Evolutionary conservation across 2,113 vertebrate species (phyloP).

Genomic region (Cyprinodon tularosa): DNA sequence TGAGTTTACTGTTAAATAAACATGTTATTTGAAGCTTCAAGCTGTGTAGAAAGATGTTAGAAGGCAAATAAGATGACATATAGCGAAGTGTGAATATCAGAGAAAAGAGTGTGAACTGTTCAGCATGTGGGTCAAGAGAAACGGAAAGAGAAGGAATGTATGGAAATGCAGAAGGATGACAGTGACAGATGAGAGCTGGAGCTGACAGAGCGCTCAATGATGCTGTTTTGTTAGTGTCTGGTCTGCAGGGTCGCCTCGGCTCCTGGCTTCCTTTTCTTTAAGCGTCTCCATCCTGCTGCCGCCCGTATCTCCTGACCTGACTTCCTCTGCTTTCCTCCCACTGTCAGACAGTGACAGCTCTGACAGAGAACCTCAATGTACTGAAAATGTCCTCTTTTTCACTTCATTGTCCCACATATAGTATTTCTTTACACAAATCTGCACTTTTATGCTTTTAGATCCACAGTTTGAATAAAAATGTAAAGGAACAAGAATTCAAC

Average conservation of each 20-base stretch:
- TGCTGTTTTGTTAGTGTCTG: slow-evolving; percentile 66
- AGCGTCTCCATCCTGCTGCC: slow-evolving; percentile 56
- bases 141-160: slow-evolving; percentile 18
- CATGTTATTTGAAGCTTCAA: slow-evolving; percentile 1
- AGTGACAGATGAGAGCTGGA: slow-evolving; percentile 60
- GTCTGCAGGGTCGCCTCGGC: slow-evolving; percentile 65
- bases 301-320: slow-evolving; percentile 34
- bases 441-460: not conserved
- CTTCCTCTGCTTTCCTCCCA: slow-evolving; percentile 21
- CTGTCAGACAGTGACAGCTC: slow-evolving; percentile 30
- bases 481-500: not conserved
- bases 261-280: slow-evolving; percentile 44
- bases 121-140: slow-evolving; percentile 1
- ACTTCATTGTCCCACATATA: slow-evolving; percentile 4
- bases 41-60: not conserved
- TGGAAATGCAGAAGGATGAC: slow-evolving; percentile 40
- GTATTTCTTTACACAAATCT: slow-evolving; percentile 2
- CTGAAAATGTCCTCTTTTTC: slow-evolving; percentile 3
- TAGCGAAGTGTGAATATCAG: not conserved
- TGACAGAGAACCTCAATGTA: slow-evolving; percentile 38
- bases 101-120: not conserved
- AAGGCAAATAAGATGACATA: not conserved
- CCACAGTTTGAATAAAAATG: not conserved
- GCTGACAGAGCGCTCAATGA: slow-evolving; percentile 62
- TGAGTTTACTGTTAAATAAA: not conserved